phyloP scores from a whole-genome alignment of 2,113 vertebrate species.

The Thalassarche chlororhynchos region DNA sequence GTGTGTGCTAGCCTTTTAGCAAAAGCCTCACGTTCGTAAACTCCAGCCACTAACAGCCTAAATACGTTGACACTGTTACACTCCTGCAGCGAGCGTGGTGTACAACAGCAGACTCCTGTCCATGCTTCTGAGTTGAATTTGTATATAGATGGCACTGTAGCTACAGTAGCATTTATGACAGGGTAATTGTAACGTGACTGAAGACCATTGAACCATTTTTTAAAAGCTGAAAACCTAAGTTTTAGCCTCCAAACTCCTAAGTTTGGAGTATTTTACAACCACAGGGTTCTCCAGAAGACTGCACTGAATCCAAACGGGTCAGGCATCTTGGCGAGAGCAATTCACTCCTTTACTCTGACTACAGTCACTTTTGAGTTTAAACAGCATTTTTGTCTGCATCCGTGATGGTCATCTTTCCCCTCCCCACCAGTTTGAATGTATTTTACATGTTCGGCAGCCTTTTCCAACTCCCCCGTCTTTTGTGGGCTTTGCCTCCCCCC shows the following conservation, averaged over 20 bases:
- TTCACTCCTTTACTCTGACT: neutral
- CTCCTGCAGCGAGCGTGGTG: neutral
- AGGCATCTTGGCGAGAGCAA: neutral
- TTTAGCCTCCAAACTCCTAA: neutral
- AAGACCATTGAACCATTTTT: neutral
- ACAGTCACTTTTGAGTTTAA: neutral
- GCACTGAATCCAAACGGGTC: neutral
- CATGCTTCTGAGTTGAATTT: neutral
- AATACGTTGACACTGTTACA: accelerated
- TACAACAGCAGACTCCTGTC: neutral
- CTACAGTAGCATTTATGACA: neutral
- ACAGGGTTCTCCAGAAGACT: neutral
- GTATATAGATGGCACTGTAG: too few relatives aligned
- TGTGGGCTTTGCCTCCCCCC: neutral
- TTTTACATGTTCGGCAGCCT: neutral
- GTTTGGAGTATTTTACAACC: neutral
- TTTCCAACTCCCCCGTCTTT: neutral
- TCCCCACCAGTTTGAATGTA: neutral
- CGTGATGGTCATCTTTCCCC: accelerated
- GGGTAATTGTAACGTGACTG: accelerated
- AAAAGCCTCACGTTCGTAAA: accelerated
- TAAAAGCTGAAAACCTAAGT: neutral
- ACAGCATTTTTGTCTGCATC: neutral
- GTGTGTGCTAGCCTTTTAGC: accelerated
- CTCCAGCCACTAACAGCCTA: neutral